phyloP scores from a whole-genome alignment of 2,113 vertebrate species.

The Colinus virginianus region DNA sequence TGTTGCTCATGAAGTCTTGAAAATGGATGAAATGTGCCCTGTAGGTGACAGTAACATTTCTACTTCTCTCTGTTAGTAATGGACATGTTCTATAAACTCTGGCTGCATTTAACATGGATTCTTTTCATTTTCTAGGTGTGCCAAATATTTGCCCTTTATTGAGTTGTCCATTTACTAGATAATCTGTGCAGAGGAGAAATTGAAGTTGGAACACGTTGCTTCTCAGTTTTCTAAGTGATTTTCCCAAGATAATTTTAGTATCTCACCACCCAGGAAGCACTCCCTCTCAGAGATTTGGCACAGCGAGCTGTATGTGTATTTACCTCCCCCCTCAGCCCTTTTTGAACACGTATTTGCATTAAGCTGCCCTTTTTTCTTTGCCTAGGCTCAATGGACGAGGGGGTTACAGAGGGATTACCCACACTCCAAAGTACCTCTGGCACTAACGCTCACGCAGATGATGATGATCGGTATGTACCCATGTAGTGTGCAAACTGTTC shows the following conservation, averaged over 20 bases:
- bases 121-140: not conserved
- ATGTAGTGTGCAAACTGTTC: not conserved
- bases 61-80: not conserved
- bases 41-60: not conserved
- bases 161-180: not conserved
- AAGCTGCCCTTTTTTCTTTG: slow-evolving; percentile 34
- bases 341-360: not conserved
- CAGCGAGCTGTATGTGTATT: not conserved
- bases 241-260: not conserved
- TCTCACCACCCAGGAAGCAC: not conserved
- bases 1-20: not conserved
- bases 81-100: not conserved
- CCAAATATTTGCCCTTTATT: not conserved
- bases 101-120: not conserved
- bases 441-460: slow-evolving; percentile 86
- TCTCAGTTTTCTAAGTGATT: not conserved
- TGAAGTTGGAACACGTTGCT: not conserved
- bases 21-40: not conserved
- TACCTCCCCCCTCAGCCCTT: not conserved
- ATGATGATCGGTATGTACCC: slow-evolving; percentile 91
- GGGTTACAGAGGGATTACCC: slow-evolving; percentile 90
- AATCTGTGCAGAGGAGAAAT: not conserved
- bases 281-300: not conserved
- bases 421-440: slow-evolving; percentile 88
- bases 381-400: slow-evolving; percentile 93